Evolutionary conservation across 2,113 vertebrate genomes (phyloP), one percentile per base, ranked within the genome.

Genomic region (Micromys minutus): DNA sequence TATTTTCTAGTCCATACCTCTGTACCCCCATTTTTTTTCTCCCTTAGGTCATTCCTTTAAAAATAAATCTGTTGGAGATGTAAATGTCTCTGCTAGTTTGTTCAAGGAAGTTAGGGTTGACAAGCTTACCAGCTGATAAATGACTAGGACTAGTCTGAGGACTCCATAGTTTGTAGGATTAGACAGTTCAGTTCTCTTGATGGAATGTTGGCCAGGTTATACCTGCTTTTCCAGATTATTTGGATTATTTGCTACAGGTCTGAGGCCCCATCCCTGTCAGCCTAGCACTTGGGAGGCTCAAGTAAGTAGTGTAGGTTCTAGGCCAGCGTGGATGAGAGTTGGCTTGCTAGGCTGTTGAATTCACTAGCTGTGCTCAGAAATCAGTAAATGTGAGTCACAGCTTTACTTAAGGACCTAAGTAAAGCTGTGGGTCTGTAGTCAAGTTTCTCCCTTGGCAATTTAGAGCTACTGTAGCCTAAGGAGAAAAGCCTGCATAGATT

Each of bases 1-100:
- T 98, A 98, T 98, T 98, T 98, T 98, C 97, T 97, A 97, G 97
- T 97, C 55, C 96, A 95, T 96, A 96, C 83, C 90, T 97, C 67
- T 87, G 88, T 89, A 36, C 86, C 91, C 91, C 90, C 31, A 47
- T 98, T 98, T 98, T 98, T n/a, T 98, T 98, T 93, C 91, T 96
- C n/a, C 90, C 94, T 96, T 97, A 97, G 6, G 19, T 83, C 97
- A 98, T 98, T 92, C 97, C 95, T 97, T 97, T 94, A 97, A 96
- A n/a, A 98, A 98, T 98, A 98, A 98, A 99, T 95, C 63, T n/a
- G 94, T 98, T 97, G 89, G 87, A 97, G 87, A 97, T 94, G 90
- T 83, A 2, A 79, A 67, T 76, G 34, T 95, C 93, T 96, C 90
- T 96, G 90, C 72, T 93, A 71, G 65, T 98, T 97, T 97, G 87